Percentiles rank a stretch among this genome's conserved stretches.
Evolutionary conservation across 2,113 vertebrate species (phyloP).

Genomic region (Mustela lutreola): DNA sequence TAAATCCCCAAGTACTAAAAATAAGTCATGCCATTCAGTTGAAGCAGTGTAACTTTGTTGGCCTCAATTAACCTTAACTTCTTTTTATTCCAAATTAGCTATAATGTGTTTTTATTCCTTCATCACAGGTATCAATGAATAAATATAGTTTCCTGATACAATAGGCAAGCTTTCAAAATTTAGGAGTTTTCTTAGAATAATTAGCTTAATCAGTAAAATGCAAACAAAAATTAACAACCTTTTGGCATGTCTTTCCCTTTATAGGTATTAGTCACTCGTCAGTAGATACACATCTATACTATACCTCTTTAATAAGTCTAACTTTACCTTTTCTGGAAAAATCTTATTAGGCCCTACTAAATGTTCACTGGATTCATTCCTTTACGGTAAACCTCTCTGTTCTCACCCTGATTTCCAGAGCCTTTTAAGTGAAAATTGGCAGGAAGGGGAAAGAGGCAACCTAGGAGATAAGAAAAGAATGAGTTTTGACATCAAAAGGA

Average conservation of each 20-base stretch:
- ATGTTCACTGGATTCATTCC: background rate
- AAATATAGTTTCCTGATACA: background rate
- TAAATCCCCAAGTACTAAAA: background rate
- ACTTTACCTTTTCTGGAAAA: constrained; percentile 41
- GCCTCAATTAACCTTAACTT: background rate
- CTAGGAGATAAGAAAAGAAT: background rate
- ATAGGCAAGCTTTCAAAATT: background rate
- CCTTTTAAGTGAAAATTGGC: background rate
- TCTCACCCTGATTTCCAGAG: background rate
- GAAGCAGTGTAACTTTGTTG: background rate
- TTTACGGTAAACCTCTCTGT: background rate
- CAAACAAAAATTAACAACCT: background rate
- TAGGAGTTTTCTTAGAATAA: background rate
- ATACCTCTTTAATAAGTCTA: background rate
- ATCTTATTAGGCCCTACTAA: background rate
- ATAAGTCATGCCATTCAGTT: background rate
- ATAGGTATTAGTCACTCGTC: background rate
- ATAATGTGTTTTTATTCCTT: background rate
- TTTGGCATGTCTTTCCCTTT: background rate
- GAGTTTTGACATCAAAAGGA: background rate
- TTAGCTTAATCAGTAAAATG: constrained; percentile 40
- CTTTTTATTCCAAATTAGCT: background rate
- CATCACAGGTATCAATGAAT: background rate
- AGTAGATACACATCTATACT: background rate
- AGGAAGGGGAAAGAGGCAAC: background rate